Evolutionary conservation across 35 echinoderm and acorn worm species (phyloP).

Genomic region (Amphiura filiformis): DNA sequence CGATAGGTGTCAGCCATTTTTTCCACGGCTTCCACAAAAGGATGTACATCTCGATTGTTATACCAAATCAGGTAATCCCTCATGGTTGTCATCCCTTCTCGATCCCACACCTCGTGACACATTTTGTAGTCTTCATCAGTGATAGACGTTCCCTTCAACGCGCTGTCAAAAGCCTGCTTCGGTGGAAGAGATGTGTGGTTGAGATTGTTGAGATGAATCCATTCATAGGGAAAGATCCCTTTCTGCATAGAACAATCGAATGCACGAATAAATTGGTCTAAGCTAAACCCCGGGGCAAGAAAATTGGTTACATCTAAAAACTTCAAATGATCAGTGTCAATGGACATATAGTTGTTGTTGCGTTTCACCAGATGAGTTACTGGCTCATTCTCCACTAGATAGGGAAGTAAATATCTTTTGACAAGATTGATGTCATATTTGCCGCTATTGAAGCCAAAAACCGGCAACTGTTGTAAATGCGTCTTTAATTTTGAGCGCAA

Average conservation of each 20-base stretch:
- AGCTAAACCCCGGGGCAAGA: slow-evolving; percentile 35
- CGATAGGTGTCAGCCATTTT: slow-evolving; percentile 42
- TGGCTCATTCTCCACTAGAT: background rate
- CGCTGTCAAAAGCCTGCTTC: slow-evolving; percentile 38
- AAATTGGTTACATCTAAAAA: slow-evolving; percentile 37
- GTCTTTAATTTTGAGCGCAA: background rate
- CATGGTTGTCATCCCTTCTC: background rate
- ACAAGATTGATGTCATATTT: slow-evolving; percentile 51
- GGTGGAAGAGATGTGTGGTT: background rate
- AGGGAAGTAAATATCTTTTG: slow-evolving; percentile 3
- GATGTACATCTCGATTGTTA: slow-evolving; percentile 44
- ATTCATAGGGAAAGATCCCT: slow-evolving; percentile 45
- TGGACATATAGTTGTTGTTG: slow-evolving; percentile 17
- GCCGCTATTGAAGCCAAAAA: slow-evolving; percentile 52
- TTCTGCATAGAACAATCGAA: slow-evolving; percentile 24
- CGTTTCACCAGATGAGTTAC: slow-evolving; percentile 11
- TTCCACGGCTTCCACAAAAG: slow-evolving; percentile 31
- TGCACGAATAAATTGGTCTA: slow-evolving; percentile 32
- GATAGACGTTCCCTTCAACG: slow-evolving; percentile 21
- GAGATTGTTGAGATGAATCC: slow-evolving; percentile 35
- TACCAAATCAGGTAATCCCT: slow-evolving; percentile 52
- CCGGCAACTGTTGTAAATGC: slow-evolving; percentile 16
- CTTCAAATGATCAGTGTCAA: slow-evolving; percentile 1
- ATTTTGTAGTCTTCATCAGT: slow-evolving; percentile 36
- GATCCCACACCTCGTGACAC: slow-evolving; percentile 20